Evolutionary conservation across 2,113 vertebrate genomes (phyloP), one percentile per base, ranked within the genome.

Genomic region (Ursus arctos): DNA sequence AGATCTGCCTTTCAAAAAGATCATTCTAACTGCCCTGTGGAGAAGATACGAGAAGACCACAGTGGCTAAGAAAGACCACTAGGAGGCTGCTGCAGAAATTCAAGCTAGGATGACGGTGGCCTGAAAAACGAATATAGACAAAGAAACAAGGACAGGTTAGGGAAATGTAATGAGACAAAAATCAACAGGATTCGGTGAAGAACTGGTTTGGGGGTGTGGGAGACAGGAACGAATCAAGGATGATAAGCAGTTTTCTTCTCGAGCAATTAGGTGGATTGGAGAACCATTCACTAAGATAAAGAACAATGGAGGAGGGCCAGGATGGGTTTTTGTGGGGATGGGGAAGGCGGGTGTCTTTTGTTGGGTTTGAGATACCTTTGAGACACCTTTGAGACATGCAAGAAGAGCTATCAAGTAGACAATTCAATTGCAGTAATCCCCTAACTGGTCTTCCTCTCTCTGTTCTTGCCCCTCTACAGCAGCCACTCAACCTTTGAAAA

Each of bases 401-500:
- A 80, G 57, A 69, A 21, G 43, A 72, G 14, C 16, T 65, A 77
- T 65, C 31, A 86, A 76, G 36, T 79, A 86, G 65, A 12, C 19
- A 92, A 49, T 36, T 95, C 3, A 22, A 72, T 43, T 82, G 28
- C 51, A 93, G 51, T 86, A 79, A 72, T 77, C 47, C 89, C 10
- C 31, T 87, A 57, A 71, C 47, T 88, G 47, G 28, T 67, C 63
- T 87, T 31, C 31, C 4, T 92, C n/a, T 51, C 77, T 77, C 31
- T 80, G 36, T 43, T 74, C 28, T 59, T 88, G 16, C 26, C 16
- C 28, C 15, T 26, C 31, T 43, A 47, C 5, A 63, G 24, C 4
- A 85, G 53, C 15, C 28, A 97, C 26, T 94, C 26, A 96, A 33
- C 18, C 40, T 97, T 88, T 77, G 74, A 33, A 97, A 95, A 83